Conservation (phyloP, 2,113 vertebrate genomes). For the Apus apus region DNA sequence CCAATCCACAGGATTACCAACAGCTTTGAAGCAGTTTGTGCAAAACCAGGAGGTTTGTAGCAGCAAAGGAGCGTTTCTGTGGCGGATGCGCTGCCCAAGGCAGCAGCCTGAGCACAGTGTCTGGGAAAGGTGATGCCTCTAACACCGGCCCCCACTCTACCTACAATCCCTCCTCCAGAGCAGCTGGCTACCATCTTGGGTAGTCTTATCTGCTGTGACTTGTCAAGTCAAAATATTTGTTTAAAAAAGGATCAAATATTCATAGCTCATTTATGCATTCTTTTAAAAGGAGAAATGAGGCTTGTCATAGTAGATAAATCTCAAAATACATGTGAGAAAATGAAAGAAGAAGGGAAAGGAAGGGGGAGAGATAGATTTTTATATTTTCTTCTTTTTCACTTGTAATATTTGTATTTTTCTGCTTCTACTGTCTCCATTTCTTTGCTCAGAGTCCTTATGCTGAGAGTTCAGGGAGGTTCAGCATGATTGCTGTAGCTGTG, state of each 20-base stretch:
- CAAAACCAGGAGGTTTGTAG: background rate
- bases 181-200: conserved; percentile 60
- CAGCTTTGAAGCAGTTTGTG: background rate
- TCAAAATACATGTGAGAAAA: background rate
- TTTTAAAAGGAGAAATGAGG: conserved; percentile 50
- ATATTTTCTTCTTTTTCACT: background rate
- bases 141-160: background rate
- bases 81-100: accelerated
- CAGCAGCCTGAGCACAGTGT: background rate
- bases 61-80: accelerated
- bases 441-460: background rate
- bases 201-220: conserved; percentile 56
- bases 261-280: conserved; percentile 61
- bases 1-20: background rate
- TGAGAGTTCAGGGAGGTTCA: background rate
- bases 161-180: background rate
- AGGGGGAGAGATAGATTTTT: background rate
- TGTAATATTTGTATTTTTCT: background rate
- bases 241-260: conserved; percentile 71
- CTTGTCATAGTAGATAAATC: conserved; percentile 59
- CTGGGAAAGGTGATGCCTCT: background rate
- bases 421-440: background rate
- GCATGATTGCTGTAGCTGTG: accelerated
- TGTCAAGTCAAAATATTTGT: conserved; percentile 65
- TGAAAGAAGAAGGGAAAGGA: too few relatives aligned